Evolutionary conservation across 2,797 vertebrate species (phyloP).

Genomic region (Sylvilagus floridanus): DNA sequence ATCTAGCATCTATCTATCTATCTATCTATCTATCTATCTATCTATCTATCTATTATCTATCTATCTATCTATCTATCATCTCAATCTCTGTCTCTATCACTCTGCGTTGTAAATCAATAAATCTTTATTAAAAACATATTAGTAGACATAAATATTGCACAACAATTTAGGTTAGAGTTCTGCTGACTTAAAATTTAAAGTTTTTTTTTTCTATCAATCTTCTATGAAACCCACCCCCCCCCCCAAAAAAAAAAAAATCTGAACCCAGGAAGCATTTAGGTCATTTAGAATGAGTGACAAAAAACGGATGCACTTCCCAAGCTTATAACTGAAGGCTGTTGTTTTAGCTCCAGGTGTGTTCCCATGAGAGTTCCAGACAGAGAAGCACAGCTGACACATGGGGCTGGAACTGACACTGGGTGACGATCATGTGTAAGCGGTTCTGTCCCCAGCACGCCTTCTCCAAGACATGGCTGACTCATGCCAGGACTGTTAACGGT

Average conservation of each 20-base stretch:
- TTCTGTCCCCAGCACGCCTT: background rate
- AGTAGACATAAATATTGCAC: background rate
- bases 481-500: too few relatives aligned
- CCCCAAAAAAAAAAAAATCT: background rate
- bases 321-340: too few relatives aligned
- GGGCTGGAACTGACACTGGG: too few relatives aligned
- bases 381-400: accelerated
- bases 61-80: too few relatives aligned
- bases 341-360: background rate
- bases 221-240: background rate
- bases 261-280: background rate
- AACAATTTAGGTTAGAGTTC: background rate
- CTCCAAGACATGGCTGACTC: background rate
- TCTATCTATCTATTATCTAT: too few relatives aligned
- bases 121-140: background rate
- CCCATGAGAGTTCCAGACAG: accelerated
- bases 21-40: too few relatives aligned
- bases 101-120: too few relatives aligned
- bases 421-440: too few relatives aligned
- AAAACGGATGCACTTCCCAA: background rate
- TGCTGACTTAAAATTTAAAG: background rate
- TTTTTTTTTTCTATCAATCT: background rate
- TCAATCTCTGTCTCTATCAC: too few relatives aligned
- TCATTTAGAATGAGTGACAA: background rate
- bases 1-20: too few relatives aligned